Evolutionary conservation across 2,888 invertebrate genomes (phyloP).

Genomic region (Cerceris rybyensis): DNA sequence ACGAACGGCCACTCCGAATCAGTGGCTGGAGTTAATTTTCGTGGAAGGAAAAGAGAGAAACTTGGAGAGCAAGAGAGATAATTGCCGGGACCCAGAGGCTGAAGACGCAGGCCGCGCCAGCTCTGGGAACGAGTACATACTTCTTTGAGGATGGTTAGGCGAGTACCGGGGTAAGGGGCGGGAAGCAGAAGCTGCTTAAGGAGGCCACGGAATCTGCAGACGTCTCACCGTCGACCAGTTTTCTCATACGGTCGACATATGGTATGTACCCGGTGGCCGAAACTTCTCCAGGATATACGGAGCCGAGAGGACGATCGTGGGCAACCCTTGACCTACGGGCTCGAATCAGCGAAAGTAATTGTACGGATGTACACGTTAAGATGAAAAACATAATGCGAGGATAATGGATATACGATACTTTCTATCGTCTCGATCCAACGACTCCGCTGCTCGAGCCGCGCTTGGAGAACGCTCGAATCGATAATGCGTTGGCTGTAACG

Average conservation of each 20-base stretch:
- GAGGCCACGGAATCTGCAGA: constrained; percentile 76
- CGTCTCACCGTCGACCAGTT: constrained; percentile 73
- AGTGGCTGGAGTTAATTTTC: constrained; percentile 16
- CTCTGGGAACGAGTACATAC: constrained; percentile 61
- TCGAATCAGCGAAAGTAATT: neutral
- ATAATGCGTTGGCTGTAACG: no score
- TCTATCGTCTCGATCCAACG: no score
- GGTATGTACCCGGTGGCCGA: constrained; percentile 69
- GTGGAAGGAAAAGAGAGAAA: constrained; percentile 11
- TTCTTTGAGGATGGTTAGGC: constrained; percentile 54
- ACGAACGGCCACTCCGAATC: no score
- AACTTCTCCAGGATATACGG: constrained; percentile 38
- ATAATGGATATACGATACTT: neutral
- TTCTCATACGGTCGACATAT: constrained; percentile 76
- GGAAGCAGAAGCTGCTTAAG: constrained; percentile 68
- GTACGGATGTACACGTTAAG: neutral
- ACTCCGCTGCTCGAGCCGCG: no score
- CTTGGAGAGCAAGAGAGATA: constrained; percentile 44
- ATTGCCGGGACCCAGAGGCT: constrained; percentile 49
- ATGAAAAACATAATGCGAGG: neutral
- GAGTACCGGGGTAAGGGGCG: constrained; percentile 43
- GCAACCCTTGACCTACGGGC: constrained; percentile 5
- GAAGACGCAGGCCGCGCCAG: constrained; percentile 42
- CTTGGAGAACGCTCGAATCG: no score
- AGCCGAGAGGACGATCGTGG: constrained; percentile 4